These are phyloP conservation scores for Galaxea fascicularis DNA, from an alignment of 92 coral and sea anemone genomes.

Conservation along the genomic window DNA sequence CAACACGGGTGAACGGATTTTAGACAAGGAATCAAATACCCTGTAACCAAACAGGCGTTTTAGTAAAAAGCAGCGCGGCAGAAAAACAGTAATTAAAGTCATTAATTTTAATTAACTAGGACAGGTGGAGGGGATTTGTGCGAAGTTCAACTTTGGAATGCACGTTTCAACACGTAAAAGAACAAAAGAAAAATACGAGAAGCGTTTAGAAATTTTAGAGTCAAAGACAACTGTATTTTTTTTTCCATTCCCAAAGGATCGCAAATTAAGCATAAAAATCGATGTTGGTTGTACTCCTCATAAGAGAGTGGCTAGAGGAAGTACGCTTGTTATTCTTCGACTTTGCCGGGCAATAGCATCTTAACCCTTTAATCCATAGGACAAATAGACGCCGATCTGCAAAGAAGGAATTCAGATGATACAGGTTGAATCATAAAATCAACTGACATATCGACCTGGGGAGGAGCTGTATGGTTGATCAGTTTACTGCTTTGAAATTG, in stretches of 20 bases:
- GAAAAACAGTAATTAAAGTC: slow-evolving; percentile 10
- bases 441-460: slow-evolving; percentile 28
- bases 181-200: neutral
- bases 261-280: no score
- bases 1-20: neutral
- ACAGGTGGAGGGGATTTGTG: slow-evolving; percentile 38
- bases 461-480: slow-evolving; percentile 20
- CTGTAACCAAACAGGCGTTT: slow-evolving; percentile 1
- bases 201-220: no score
- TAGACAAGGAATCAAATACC: neutral
- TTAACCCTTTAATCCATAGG: slow-evolving; percentile 24
- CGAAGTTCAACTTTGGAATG: slow-evolving; percentile 18
- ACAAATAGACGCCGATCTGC: neutral
- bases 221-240: neutral
- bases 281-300: neutral
- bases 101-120: slow-evolving; percentile 38
- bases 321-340: neutral
- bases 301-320: neutral
- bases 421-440: neutral
- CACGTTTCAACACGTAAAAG: slow-evolving; percentile 19
- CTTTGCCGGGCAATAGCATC: neutral
- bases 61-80: neutral
- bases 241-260: neutral
- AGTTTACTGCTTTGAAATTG: slow-evolving; percentile 22
- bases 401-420: slow-evolving; percentile 5